Evolutionary conservation across 2,888 invertebrate genomes (phyloP), one percentile per base, ranked within the genome.

Genomic region (Dexiosoma caninum): DNA sequence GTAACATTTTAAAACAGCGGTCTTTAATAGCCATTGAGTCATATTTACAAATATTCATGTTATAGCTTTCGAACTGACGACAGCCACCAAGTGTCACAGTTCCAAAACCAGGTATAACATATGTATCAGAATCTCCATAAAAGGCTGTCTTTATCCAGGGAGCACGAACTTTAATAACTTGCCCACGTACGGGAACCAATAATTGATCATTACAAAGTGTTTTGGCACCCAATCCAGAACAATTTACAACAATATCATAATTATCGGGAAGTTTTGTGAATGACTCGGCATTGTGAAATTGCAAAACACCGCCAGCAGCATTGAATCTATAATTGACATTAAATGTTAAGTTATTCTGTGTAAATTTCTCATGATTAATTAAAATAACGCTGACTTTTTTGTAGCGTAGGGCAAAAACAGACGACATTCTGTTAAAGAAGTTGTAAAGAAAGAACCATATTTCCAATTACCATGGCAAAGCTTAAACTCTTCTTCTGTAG

Each of bases 121-220:
- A 98, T 0, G 96, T 95, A 84, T 96, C 96, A 77, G 93, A 93
- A 86, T 97, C 97, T 0, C 94, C 95, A 86, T 96, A 98, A 87
- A 95, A 95, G 67, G 96, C 97, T 8, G 94, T 94, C 90, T 96
- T 97, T 53, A 98, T 91, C 97, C 97, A 98, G 0, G 97, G 97
- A 0, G 97, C 97, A 71, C 92, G 92, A 0, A 93, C 95, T 91
- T 95, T 96, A 53, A 94, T 90, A 6, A 97, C 92, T 91, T 97
- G 97, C 1, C 97, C 97, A 75, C 97, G 92, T 27, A 97, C 92
- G 0, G 97, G 95, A 30, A 95, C 93, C 78, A 97, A 87, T 85
- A 93, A 93, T 81, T 92, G 89, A 87, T 98, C 97, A 32, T 93
- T 91, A 85, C 96, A 95, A 49, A 98, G 90, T 84, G 91, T 91